Evolutionary conservation across 2,113 vertebrate species (phyloP), one percentile per base, ranked within the genome.

Genomic region (Pseudorhombus dupliciocellatus): DNA sequence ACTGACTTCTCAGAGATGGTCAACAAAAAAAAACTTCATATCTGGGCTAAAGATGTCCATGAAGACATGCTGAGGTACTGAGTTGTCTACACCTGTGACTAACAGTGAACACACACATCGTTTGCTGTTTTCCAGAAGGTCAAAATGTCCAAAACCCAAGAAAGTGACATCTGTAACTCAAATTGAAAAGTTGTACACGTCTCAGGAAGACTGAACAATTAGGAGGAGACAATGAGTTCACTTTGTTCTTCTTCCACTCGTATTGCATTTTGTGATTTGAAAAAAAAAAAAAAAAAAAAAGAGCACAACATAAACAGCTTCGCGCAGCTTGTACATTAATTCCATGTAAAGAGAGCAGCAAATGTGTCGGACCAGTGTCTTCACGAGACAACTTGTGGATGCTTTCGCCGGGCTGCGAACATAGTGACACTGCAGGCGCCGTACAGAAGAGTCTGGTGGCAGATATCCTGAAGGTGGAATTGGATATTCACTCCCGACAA

Each of bases 31-130:
- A 57, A 62, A 67, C 8, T 2, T 10, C 31, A 61, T 68, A 67
- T 78, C 59, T 73, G 69, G 52, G 67, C 60, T 50, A 48, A 70
- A 84, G 73, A 51, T 66, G 78, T 77, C 55, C 50, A 83, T 61
- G 59, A 61, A 83, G 70, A 73, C 73, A 75, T 66, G 68, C 85
- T 89, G 89, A 89, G 88, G 88, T 91, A 88, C 88, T 83, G 75
- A 91, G 89, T 91, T 91, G 87, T 89, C 74, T 81, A 87, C 26
- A 25, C 64, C 83, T 82, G 76, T 84, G 77, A 85, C 64, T 70
- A 70, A 77, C 69, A 70, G 70, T 72, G 70, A 83, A 79, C 59
- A 77, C 57, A 21, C 20, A 3, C 7, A n/a, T 58, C 7, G 24
- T 58, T 58, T 67, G 44, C 75, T 80, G 63, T 77, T 88, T 67